Evolutionary conservation across 2,797 vertebrate species (phyloP).

Genomic region (Squalus acanthias): DNA sequence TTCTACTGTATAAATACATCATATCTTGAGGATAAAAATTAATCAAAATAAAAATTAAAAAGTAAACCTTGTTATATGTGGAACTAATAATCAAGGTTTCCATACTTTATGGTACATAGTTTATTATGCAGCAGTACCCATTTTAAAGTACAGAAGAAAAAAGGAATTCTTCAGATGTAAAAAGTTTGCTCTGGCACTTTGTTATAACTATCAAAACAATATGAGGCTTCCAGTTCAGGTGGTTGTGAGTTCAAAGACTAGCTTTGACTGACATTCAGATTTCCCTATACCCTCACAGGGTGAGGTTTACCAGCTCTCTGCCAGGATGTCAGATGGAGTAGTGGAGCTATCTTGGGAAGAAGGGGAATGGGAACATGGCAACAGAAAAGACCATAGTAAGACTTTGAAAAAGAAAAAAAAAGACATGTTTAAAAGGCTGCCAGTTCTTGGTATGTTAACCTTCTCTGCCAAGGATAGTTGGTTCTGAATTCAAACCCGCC

Average conservation of each 20-base stretch:
- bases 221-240: neutral
- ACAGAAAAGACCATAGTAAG: neutral
- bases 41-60: neutral
- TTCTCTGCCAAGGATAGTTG: neutral
- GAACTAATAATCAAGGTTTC: neutral
- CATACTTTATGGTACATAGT: neutral
- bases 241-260: neutral
- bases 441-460: neutral
- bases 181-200: neutral
- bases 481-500: neutral
- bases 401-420: neutral
- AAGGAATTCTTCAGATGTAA: no score
- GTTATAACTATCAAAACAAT: neutral
- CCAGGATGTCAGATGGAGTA: neutral
- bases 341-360: neutral
- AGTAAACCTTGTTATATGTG: neutral
- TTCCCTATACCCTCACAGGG: neutral
- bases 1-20: neutral
- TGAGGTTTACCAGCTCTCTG: no score
- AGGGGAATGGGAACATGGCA: neutral
- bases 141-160: neutral
- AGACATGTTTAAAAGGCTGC: neutral
- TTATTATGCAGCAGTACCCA: neutral
- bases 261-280: neutral
- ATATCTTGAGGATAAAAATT: neutral